Evolutionary conservation across 2,888 invertebrate species (phyloP), one percentile per base, ranked within the genome.

Genomic region (Bellardia bayeri): DNA sequence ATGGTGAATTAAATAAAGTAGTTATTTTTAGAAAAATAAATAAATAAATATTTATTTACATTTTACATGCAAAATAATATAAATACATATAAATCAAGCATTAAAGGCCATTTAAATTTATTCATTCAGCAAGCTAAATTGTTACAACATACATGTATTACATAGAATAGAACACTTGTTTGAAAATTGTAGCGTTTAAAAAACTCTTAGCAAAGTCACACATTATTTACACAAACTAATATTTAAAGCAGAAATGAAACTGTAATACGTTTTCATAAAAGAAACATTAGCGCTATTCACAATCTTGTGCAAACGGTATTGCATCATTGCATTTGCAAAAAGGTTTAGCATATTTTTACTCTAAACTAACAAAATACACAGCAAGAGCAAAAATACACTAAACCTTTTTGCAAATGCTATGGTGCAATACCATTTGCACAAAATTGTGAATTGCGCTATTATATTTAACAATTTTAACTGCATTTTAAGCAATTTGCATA

Each of bases 101-200:
- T 58, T 74, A 74, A 82, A 82, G 82, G 82, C 74, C 82, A 82
- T 66, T 49, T 51, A 16, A 51, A 69, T 33, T 6, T 14, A 51
- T 14, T 40, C 16, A 42, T 42, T 42, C 16, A 42, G 8, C 6
- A 2, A 16, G 42, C 42, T 9, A 58, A 45, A 40, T 8, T 58
- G 11, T 6, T 3, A 40, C 16, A n/a, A n/a, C n/a, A n/a, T 71
- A 58, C 16, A n/a, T 23, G 72, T 58, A 58, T 6, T 30, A 45
- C 61, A 49, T 13, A 23, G 16, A n/a, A 45, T 37, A 61, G 11
- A 63, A 49, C 61, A 75, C 61, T 75, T 75, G 61, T 63, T 37
- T 33, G 11, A 33, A 42, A 56, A 58, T n/a, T 58, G 7, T 8
- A 56, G 16, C 33, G 54, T 45, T 45, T 45, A 45, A 45, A 45